Conservation (phyloP, 2,888 invertebrate species). For the Luperina nickerlii region DNA sequence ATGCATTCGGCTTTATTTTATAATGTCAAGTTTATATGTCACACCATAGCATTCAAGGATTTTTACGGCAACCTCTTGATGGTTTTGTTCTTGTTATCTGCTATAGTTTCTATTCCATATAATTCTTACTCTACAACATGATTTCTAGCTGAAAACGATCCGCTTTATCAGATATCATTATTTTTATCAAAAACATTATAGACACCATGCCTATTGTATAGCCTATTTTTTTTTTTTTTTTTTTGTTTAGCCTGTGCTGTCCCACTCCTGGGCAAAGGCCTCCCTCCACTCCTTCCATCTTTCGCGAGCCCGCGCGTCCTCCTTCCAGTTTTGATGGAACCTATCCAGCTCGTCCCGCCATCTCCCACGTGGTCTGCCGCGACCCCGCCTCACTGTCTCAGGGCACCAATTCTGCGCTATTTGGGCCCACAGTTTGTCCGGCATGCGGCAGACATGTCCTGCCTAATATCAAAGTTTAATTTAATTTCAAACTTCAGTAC, state of each 20-base stretch:
- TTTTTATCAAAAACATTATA: not conserved
- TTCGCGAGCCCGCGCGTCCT: no score
- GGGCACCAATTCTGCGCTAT: no score
- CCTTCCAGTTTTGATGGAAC: no score
- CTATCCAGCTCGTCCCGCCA: no score
- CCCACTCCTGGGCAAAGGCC: no score
- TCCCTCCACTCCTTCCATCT: no score
- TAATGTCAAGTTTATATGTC: not conserved
- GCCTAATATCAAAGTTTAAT: conserved; percentile 10
- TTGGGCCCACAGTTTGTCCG: no score
- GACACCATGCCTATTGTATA: not conserved
- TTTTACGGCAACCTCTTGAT: not conserved
- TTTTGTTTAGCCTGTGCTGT: no score
- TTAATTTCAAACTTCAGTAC: conserved; percentile 17
- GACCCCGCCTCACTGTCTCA: no score
- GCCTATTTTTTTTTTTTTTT: no score
- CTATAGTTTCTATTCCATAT: not conserved
- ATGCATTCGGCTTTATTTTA: not conserved
- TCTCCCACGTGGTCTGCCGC: no score
- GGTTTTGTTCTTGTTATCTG: not conserved
- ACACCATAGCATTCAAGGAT: not conserved
- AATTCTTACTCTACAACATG: not conserved
- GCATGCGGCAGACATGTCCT: no score
- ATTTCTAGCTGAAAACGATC: not conserved
- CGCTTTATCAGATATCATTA: not conserved